Evolutionary conservation across 2,888 invertebrate genomes (phyloP).

Genomic region (Psococerastis gibbosa): DNA sequence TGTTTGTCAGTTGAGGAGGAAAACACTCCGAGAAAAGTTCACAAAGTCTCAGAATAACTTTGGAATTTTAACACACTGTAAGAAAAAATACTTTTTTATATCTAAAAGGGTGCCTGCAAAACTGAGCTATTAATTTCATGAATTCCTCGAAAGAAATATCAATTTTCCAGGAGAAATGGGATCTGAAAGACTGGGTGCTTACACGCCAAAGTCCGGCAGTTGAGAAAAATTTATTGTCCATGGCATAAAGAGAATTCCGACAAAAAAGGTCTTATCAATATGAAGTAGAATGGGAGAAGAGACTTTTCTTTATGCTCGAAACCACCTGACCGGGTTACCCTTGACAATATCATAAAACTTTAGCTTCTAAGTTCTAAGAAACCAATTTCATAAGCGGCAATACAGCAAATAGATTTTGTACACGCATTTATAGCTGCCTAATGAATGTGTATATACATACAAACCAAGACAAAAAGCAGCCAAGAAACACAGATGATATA

Average conservation of each 20-base stretch:
- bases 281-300: too few relatives aligned
- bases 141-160: neutral
- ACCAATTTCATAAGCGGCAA: too few relatives aligned
- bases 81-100: neutral
- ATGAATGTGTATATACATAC: too few relatives aligned
- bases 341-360: too few relatives aligned
- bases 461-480: too few relatives aligned
- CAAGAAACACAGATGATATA: too few relatives aligned
- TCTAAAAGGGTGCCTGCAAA: neutral
- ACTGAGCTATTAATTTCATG: neutral
- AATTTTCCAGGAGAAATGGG: neutral
- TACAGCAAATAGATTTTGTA: too few relatives aligned
- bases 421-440: too few relatives aligned
- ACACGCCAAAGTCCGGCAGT: neutral
- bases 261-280: neutral
- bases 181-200: neutral
- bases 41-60: neutral
- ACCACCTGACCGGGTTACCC: too few relatives aligned
- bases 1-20: neutral
- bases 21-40: neutral
- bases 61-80: neutral
- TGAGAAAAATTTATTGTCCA: neutral
- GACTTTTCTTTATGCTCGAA: too few relatives aligned
- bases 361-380: too few relatives aligned
- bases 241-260: neutral